Conservation (phyloP, 2,113 vertebrate species). For the Cephalopholis sonnerati region DNA sequence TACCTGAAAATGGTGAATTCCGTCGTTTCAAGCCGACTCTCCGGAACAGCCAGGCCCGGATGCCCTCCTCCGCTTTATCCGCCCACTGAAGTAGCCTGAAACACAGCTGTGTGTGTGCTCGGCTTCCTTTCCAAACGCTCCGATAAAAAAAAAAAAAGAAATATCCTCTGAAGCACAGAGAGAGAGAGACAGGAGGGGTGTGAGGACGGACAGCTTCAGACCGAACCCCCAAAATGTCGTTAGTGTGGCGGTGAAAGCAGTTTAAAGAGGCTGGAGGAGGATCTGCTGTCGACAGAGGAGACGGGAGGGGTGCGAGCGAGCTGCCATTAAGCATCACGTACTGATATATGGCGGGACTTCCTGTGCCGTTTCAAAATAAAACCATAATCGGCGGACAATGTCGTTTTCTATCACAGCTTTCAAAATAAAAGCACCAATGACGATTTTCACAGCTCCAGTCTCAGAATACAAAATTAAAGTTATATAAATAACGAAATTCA, state of each 20-base stretch:
- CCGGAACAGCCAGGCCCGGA: slow-evolving; percentile 83
- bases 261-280: slow-evolving; percentile 69
- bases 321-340: background rate
- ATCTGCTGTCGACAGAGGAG: slow-evolving; percentile 54
- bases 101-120: slow-evolving; percentile 36
- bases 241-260: slow-evolving; percentile 36
- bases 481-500: background rate
- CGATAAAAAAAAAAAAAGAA: slow-evolving; percentile 19
- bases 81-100: slow-evolving; percentile 65
- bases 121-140: slow-evolving; percentile 18
- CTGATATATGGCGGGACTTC: background rate
- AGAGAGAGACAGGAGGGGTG: background rate
- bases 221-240: slow-evolving; percentile 55
- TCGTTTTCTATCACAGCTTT: background rate
- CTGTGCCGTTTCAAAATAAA: slow-evolving; percentile 54
- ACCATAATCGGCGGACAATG: accelerated
- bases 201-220: background rate
- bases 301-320: slow-evolving; percentile 52
- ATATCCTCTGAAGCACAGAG: slow-evolving; percentile 39
- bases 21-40: slow-evolving; percentile 68
- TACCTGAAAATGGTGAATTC: slow-evolving; percentile 80
- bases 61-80: slow-evolving; percentile 79
- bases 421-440: slow-evolving; percentile 24
- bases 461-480: background rate
- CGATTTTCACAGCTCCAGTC: background rate